A percentile compares a stretch with the other conserved stretches of the same genome.
These are phyloP conservation scores for Amorpha juglandis DNA, from an alignment of 2,888 invertebrate species.

Conservation along the genomic window DNA sequence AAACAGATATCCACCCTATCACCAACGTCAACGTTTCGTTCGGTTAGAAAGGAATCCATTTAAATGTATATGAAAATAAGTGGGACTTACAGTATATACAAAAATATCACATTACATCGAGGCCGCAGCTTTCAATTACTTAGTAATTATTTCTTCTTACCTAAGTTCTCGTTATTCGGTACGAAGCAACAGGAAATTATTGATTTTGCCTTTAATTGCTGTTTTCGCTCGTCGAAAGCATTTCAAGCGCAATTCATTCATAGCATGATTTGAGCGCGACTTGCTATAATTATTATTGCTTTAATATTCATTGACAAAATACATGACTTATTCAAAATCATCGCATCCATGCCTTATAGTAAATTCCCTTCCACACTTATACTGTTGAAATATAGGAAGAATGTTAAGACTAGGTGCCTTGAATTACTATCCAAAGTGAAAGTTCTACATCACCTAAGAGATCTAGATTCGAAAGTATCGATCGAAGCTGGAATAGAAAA, in stretches of 20 bases:
- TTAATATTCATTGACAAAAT: constrained; percentile 25
- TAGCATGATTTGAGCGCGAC: constrained; percentile 19
- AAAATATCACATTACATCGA: constrained; percentile 85
- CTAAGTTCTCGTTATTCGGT: constrained; percentile 70
- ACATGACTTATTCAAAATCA: constrained; percentile 32
- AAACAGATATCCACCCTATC: constrained; percentile 57
- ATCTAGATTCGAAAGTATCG: constrained; percentile 54
- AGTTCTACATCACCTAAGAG: constrained; percentile 61
- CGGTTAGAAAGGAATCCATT: constrained; percentile 79
- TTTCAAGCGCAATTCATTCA: constrained; percentile 24
- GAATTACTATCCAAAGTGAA: constrained; percentile 28
- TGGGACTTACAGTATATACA: constrained; percentile 84
- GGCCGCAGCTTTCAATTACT: constrained; percentile 84
- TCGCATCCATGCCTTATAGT: constrained; percentile 47
- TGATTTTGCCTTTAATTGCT: constrained; percentile 4
- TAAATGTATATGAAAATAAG: constrained; percentile 84
- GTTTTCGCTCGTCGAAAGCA: constrained; percentile 17
- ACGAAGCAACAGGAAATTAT: constrained; percentile 54
- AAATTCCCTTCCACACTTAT: constrained; percentile 49
- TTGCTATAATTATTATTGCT: constrained; percentile 10
- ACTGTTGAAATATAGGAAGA: constrained; percentile 59
- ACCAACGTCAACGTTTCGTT: constrained; percentile 72
- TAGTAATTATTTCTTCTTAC: constrained; percentile 79
- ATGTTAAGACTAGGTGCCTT: constrained; percentile 32
- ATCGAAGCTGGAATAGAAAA: constrained; percentile 58